Evolutionary conservation across 2,888 invertebrate species (phyloP), one percentile per base, ranked within the genome.

Genomic region (Plemyria rubiginata): DNA sequence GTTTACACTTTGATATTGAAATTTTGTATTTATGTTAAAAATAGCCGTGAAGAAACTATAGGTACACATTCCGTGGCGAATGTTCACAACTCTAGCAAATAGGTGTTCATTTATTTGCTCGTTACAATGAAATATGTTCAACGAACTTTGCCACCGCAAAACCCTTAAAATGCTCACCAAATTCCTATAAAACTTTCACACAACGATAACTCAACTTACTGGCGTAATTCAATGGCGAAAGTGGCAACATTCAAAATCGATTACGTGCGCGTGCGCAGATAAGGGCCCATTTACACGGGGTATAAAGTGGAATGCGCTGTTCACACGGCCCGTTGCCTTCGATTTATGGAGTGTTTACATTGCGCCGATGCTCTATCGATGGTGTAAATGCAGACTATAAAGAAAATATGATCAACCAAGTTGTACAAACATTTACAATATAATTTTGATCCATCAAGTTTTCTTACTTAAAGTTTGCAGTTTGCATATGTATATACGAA

Each of bases 281-380:
- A 74, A 71, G 67, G 68, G 62, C 52, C 63, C 68, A 58, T 69
- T 68, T 73, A 75, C 75, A 72, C 70, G 72, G 67, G 71, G 71
- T 70, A 70, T 72, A 77, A 79, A 82, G 81, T 81, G 80, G 79
- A 78, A 79, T 82, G 79, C 71, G 61, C 54, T 82, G 81, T 78
- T 78, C 77, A 75, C 78, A 76, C 77, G 70, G 68, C 48, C 51
- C 60, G 71, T 66, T 63, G 59, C 60, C 54, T 57, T 15, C 41
- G 67, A 76, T 77, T 75, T 75, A 77, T 71, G 67, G 51, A 54
- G 58, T 69, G 66, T 65, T 65, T 68, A 68, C 65, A 61, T 56
- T 53, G 59, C 43, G 53, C 64, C 49, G 62, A 66, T 65, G 62
- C 40, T 61, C 57, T 70, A 68, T 68, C 60, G 67, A 65, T 62